Percentiles rank a stretch among this genome's conserved stretches.
These are phyloP conservation scores for Gymnoscelis rufifasciata DNA, from an alignment of 2,888 invertebrate species.

Conservation along the genomic window DNA sequence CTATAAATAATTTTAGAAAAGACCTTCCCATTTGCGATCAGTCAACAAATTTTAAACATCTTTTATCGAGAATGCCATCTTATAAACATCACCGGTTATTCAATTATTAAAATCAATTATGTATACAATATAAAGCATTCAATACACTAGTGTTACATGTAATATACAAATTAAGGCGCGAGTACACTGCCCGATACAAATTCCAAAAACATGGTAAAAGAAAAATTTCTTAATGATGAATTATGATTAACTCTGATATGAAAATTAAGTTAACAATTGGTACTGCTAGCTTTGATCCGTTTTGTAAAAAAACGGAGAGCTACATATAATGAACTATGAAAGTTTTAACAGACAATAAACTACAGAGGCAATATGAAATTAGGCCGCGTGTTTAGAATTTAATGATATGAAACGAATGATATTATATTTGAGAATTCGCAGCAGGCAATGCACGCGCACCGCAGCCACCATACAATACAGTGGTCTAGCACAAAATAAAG, in stretches of 20 bases:
- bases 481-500: conserved; percentile 25
- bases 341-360: too few relatives aligned
- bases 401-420: too few relatives aligned
- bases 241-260: not conserved
- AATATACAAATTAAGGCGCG: conserved; percentile 24
- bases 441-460: conserved; percentile 7
- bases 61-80: conserved; percentile 25
- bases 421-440: conserved; percentile 5
- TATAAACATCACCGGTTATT: conserved; percentile 16
- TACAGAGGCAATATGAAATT: too few relatives aligned
- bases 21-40: not conserved
- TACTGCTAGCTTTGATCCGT: conserved; percentile 10
- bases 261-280: too few relatives aligned
- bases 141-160: conserved; percentile 28
- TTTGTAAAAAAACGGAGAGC: conserved; percentile 17
- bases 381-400: too few relatives aligned
- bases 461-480: conserved; percentile 20
- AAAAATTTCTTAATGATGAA: not conserved
- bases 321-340: not conserved
- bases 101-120: conserved; percentile 22
- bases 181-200: conserved; percentile 9
- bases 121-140: conserved; percentile 28
- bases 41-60: conserved; percentile 6
- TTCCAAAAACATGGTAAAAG: not conserved
- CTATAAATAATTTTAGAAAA: too few relatives aligned